Percentiles rank a stretch among this genome's conserved stretches.
phyloP scores from a whole-genome alignment of 2,113 vertebrate genomes.

The Butorides virescens region DNA sequence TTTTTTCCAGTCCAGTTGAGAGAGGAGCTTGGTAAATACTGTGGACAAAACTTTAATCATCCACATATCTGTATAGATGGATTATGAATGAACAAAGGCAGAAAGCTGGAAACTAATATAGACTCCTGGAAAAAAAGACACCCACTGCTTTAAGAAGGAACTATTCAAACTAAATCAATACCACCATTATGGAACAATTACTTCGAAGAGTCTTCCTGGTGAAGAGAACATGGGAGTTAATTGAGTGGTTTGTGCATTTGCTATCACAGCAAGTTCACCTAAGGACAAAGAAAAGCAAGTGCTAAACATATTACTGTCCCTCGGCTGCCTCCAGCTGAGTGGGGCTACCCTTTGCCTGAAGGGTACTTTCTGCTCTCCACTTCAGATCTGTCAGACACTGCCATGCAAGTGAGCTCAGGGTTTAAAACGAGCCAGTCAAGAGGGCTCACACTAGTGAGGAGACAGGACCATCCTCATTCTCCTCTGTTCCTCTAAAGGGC shows the following conservation, averaged over 20 bases:
- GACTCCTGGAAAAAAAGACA: background rate
- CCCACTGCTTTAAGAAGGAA: accelerated
- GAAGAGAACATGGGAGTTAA: background rate
- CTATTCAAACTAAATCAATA: background rate
- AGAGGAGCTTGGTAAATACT: background rate
- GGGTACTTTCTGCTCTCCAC: background rate
- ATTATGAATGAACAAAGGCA: background rate
- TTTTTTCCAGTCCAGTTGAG: background rate
- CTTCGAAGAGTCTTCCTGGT: background rate
- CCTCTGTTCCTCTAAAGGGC: background rate
- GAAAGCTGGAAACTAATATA: background rate
- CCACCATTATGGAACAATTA: background rate
- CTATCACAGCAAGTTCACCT: background rate
- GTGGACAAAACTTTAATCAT: background rate
- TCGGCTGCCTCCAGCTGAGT: background rate
- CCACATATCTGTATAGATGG: background rate
- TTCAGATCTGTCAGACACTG: background rate
- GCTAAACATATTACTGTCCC: background rate
- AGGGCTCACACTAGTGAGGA: background rate
- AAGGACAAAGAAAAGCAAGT: background rate
- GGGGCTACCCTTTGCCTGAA: background rate
- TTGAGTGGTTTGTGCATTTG: background rate
- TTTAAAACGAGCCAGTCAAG: background rate
- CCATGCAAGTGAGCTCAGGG: accelerated
- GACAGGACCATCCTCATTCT: background rate